Conservation (phyloP, 1,140 invertebrate species). For the Nasonia giraulti region DNA sequence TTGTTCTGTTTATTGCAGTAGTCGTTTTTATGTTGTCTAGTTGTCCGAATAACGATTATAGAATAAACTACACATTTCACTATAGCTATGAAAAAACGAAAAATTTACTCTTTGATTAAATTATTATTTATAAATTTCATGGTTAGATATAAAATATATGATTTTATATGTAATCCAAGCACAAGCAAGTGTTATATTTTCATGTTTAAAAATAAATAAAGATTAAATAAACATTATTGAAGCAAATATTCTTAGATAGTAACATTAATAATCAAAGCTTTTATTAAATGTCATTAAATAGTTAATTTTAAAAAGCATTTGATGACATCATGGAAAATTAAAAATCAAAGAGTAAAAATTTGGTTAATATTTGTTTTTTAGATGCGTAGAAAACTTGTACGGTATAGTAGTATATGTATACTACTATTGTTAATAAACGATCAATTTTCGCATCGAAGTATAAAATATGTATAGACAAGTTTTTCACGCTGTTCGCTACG, state of each 20-base stretch:
- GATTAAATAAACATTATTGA: no score
- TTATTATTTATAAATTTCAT: neutral
- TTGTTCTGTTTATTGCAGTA: conserved; percentile 23
- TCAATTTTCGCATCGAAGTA: neutral
- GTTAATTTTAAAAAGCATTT: neutral
- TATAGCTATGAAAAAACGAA: neutral
- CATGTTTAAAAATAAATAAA: no score
- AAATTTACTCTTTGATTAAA: conserved; percentile 41
- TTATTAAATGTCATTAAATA: neutral
- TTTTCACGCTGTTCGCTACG: conserved; percentile 21
- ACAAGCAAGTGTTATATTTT: no score
- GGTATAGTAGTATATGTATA: neutral
- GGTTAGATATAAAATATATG: no score
- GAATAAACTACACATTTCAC: neutral
- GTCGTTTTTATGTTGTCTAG: neutral
- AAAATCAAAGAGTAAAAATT: conserved; percentile 45
- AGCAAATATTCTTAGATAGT: no score
- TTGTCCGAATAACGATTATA: neutral
- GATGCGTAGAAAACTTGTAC: conserved; percentile 26
- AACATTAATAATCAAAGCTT: no score
- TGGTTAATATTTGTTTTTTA: neutral
- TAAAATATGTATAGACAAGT: conserved; percentile 7
- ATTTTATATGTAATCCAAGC: no score
- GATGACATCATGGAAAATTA: neutral
- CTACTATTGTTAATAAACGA: neutral